phyloP scores from a whole-genome alignment of 2,888 invertebrate genomes.

The Ophion ventricosus region DNA sequence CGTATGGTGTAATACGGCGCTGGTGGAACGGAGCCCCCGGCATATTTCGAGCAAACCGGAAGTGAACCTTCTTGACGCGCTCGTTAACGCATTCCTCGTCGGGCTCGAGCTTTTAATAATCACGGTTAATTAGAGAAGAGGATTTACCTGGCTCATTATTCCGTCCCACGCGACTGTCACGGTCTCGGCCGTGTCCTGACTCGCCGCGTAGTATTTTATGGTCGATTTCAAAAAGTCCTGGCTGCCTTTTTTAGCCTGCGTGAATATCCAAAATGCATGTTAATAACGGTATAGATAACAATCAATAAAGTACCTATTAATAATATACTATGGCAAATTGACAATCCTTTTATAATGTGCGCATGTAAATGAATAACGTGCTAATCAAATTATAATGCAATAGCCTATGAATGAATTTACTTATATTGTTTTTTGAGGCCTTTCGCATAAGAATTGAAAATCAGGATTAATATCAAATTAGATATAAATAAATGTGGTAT shows the following conservation, averaged over 20 bases:
- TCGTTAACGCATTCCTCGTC: constrained; percentile 38
- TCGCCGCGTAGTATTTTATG: constrained; percentile 86
- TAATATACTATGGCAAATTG: neutral
- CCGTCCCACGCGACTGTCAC: constrained; percentile 89
- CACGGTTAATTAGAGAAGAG: constrained; percentile 27
- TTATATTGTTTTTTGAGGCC: too few relatives aligned
- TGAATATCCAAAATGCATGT: constrained; percentile 42
- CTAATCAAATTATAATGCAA: too few relatives aligned
- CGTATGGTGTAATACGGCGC: neutral
- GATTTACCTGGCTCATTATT: constrained; percentile 86
- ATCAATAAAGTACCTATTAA: neutral
- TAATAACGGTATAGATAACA: neutral
- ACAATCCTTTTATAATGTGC: too few relatives aligned
- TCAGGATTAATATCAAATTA: too few relatives aligned
- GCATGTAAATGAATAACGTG: too few relatives aligned
- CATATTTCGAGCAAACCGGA: constrained; percentile 36
- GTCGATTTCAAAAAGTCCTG: constrained; percentile 86
- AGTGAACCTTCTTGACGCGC: constrained; percentile 39
- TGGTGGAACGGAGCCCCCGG: neutral
- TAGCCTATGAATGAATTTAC: too few relatives aligned
- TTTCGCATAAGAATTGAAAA: too few relatives aligned
- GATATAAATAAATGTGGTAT: too few relatives aligned
- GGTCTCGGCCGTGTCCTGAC: constrained; percentile 86
- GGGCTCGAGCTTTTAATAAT: constrained; percentile 42
- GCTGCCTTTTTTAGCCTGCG: constrained; percentile 86